Evolutionary conservation across 2,888 invertebrate genomes (phyloP).

Genomic region (Polyommatus icarus): DNA sequence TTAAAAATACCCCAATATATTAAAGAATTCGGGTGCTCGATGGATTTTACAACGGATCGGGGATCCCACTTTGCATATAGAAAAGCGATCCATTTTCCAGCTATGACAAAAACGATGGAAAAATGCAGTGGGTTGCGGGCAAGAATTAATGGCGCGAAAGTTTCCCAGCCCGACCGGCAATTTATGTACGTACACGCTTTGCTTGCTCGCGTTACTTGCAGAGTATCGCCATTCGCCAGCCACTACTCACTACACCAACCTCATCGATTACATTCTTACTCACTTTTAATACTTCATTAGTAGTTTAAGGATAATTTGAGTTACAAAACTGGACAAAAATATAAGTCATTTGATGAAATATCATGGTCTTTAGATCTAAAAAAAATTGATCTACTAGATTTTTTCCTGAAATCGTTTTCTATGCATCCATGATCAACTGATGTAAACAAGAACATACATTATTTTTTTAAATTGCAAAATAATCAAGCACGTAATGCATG

Average conservation of each 20-base stretch:
- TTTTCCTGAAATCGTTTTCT: too few species aligned
- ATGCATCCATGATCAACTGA: too few species aligned
- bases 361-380: too few species aligned
- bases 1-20: conserved; percentile 70
- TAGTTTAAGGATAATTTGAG: background rate
- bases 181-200: conserved; percentile 66
- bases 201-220: conserved; percentile 35
- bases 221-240: background rate
- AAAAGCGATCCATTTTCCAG: conserved; percentile 57
- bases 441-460: background rate
- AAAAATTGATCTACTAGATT: too few species aligned
- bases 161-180: conserved; percentile 55
- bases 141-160: conserved; percentile 77
- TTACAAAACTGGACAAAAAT: background rate
- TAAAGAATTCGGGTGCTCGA: conserved; percentile 61
- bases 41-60: conserved; percentile 64
- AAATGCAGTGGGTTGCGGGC: conserved; percentile 70
- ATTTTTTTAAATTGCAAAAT: background rate
- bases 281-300: background rate
- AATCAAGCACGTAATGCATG: background rate
- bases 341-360: too few species aligned
- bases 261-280: conserved; percentile 18
- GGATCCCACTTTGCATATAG: conserved; percentile 65
- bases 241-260: background rate
- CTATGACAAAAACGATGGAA: conserved; percentile 46